Evolutionary conservation across 2,797 vertebrate genomes (phyloP), one percentile per base, ranked within the genome.

Genomic region (Eulemur mongoz): DNA sequence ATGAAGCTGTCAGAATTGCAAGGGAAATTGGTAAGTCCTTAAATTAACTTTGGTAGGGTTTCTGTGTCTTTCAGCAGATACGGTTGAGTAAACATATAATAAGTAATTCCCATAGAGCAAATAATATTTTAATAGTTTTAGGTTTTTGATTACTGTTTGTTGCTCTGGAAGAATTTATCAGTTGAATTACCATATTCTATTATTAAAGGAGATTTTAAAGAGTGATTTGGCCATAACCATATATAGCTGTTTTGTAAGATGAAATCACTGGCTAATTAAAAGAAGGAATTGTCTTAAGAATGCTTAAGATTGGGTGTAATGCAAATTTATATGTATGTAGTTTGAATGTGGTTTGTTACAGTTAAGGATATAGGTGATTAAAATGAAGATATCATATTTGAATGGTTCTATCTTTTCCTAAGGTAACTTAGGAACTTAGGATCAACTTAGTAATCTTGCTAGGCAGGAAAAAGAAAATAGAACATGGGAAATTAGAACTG

Each of bases 1-100:
- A 99, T 97, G 99, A 99, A 96, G 99, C 99, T 98, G 99, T 99
- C 98, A 99, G 98, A 99, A 99, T 99, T 97, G 99, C 99, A 97
- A 98, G 99, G 98, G 99, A 99, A 97, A 99, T 99, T 95, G 99
- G 99, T 99, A 99, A 99, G 99, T 98, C 98, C 98, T 99, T 99
- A 99, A 99, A 99, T 98, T 98, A 98, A 98, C 97, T 98, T 98
- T 98, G 98, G 98, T 98, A 97, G 98, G 96, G 98, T 99, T 98
- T 98, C 98, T 98, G 72, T 98, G 98, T 98, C 98, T 99, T 98
- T 98, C 97, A 98, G 98, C 98, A 99, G 98, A 98, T 98, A 97
- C 67, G 98, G 97, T 98, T 98, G 98, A 98, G 98, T 98, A 98
- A 99, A 98, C 96, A 89, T 97, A 96, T 98, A 98, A 98, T 98